These are phyloP conservation scores for Ecdyonurus torrentis DNA, from an alignment of 2,888 invertebrate species.

Conservation along the genomic window DNA sequence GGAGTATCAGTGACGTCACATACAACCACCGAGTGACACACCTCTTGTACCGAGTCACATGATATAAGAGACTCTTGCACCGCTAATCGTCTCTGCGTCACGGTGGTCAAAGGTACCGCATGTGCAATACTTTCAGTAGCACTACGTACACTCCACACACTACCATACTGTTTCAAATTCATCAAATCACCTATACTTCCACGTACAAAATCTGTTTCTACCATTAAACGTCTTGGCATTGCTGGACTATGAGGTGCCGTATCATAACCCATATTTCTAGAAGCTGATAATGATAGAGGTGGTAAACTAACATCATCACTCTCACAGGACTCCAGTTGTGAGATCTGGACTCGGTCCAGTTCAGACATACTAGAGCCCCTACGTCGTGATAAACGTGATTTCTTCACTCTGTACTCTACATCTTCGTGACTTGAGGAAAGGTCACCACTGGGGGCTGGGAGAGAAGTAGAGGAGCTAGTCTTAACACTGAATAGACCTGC, in stretches of 20 bases:
- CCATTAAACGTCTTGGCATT: background rate
- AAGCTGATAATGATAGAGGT: background rate
- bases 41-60: background rate
- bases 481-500: conserved; percentile 37
- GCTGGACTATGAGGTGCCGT: conserved; percentile 36
- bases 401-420: conserved; percentile 16
- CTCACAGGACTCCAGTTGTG: background rate
- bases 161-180: conserved; percentile 54
- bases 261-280: conserved; percentile 20
- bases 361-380: conserved; percentile 57
- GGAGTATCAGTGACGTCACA: background rate
- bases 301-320: background rate
- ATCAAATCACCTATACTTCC: conserved; percentile 64
- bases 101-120: conserved; percentile 56
- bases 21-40: background rate
- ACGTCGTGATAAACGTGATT: conserved; percentile 32
- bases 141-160: conserved; percentile 51
- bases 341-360: conserved; percentile 39
- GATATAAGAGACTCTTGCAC: background rate
- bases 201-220: conserved; percentile 17
- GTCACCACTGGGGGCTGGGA: conserved; percentile 1
- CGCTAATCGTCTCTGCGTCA: conserved; percentile 19
- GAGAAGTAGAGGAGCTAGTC: conserved; percentile 15
- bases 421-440: conserved; percentile 27
- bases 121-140: conserved; percentile 44